phyloP scores from a whole-genome alignment of 2,888 invertebrate genomes.

The Blastobasis lacticolella region DNA sequence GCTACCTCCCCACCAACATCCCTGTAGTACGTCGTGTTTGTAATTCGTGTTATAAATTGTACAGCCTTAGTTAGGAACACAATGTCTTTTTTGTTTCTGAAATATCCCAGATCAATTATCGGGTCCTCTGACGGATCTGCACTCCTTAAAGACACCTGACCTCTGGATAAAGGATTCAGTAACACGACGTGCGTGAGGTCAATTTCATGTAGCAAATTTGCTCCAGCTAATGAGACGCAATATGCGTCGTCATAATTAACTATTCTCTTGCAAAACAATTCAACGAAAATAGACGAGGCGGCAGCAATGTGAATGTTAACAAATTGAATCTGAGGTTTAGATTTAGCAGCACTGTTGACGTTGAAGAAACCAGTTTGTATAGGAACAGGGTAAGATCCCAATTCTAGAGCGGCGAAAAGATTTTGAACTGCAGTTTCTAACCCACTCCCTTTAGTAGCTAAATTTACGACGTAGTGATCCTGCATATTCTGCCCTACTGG shows the following conservation, averaged over 20 bases:
- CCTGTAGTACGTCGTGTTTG: slow-evolving; percentile 14
- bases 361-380: slow-evolving; percentile 40
- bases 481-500: slow-evolving; percentile 37
- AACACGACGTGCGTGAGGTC: slow-evolving; percentile 31
- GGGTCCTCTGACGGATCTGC: slow-evolving; percentile 45
- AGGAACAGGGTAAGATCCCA: slow-evolving; percentile 36
- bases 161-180: slow-evolving; percentile 49
- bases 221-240: slow-evolving; percentile 33
- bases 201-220: slow-evolving; percentile 38
- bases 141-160: slow-evolving; percentile 41
- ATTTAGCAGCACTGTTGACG: slow-evolving; percentile 9
- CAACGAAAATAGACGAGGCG: slow-evolving; percentile 27
- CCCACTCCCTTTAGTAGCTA: slow-evolving; percentile 26
- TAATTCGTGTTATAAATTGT: slow-evolving; percentile 34
- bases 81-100: slow-evolving; percentile 38
- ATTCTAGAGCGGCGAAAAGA: slow-evolving; percentile 22
- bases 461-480: slow-evolving; percentile 23
- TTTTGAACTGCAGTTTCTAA: slow-evolving; percentile 41
- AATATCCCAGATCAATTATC: slow-evolving; percentile 43
- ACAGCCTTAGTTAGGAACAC: slow-evolving; percentile 31
- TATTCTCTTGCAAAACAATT: slow-evolving; percentile 25
- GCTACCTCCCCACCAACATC: slow-evolving; percentile 11
- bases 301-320: slow-evolving; percentile 48
- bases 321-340: slow-evolving; percentile 47
- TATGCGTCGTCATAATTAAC: slow-evolving; percentile 27